A percentile compares a stretch with the other conserved stretches of the same genome.
phyloP scores from a whole-genome alignment of 2,888 invertebrate species.

The Drosophila mettleri region DNA sequence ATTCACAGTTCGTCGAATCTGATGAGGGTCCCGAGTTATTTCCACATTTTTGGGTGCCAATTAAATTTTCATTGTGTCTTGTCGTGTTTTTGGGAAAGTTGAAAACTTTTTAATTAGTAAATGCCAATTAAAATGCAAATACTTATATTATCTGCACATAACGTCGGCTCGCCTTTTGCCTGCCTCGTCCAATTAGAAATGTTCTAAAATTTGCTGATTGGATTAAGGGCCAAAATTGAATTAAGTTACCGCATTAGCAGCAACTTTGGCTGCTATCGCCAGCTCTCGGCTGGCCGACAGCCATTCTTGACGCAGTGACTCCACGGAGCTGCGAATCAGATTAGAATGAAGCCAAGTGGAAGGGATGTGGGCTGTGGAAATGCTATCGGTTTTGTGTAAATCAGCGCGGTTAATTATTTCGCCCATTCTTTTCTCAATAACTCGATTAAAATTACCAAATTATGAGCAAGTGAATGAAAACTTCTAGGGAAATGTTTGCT shows the following conservation, averaged over 20 bases:
- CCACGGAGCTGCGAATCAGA: constrained; percentile 28
- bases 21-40: constrained; percentile 15
- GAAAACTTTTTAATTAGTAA: constrained; percentile 75
- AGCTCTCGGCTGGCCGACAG: background rate
- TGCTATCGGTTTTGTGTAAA: constrained; percentile 55
- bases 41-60: constrained; percentile 17
- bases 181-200: constrained; percentile 51
- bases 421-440: constrained; percentile 49
- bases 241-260: constrained; percentile 71
- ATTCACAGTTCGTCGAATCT: background rate
- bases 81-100: constrained; percentile 20
- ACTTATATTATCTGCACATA: constrained; percentile 64
- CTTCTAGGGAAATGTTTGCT: background rate
- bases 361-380: constrained; percentile 14
- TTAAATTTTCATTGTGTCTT: constrained; percentile 40
- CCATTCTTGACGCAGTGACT: constrained; percentile 33
- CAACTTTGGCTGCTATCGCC: constrained; percentile 24
- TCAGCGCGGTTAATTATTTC: constrained; percentile 58
- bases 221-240: constrained; percentile 74
- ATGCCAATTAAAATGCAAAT: constrained; percentile 75
- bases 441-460: constrained; percentile 56
- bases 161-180: constrained; percentile 26
- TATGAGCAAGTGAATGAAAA: constrained; percentile 7
- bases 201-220: constrained; percentile 75
- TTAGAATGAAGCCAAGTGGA: constrained; percentile 15